A percentile compares a stretch with the other conserved stretches of the same genome.
phyloP scores from a whole-genome alignment of 2,113 vertebrate species.

The Phycodurus eques region DNA sequence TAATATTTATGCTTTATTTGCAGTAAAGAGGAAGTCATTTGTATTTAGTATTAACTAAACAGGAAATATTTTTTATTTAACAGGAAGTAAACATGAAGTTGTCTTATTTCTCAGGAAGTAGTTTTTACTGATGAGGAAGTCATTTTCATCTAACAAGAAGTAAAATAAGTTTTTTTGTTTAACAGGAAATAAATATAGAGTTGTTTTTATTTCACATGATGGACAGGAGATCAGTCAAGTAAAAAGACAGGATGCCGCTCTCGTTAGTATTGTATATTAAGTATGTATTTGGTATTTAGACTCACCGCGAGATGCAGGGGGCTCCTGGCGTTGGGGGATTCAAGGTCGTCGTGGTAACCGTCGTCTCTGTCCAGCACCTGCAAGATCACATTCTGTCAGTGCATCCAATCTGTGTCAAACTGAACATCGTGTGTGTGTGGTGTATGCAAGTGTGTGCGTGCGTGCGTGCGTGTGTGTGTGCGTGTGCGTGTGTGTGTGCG shows the following conservation, averaged over 20 bases:
- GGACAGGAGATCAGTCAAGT: background rate
- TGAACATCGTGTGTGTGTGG: background rate
- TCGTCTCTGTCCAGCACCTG: conserved; percentile 89
- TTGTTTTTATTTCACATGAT: background rate
- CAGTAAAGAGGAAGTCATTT: background rate
- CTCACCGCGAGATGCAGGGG: conserved; percentile 95
- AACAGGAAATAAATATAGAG: background rate
- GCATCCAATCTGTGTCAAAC: background rate
- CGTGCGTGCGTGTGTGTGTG: background rate
- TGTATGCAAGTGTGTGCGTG: background rate
- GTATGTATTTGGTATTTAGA: background rate
- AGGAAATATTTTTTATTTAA: background rate
- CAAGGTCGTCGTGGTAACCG: conserved; percentile 76
- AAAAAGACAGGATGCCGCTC: background rate
- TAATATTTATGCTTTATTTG: too few relatives aligned
- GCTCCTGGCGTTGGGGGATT: conserved; percentile 79
- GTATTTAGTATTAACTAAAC: background rate
- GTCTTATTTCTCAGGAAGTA: too few relatives aligned
- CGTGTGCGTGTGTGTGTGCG: conserved; percentile 8
- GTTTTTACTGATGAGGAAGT: too few relatives aligned
- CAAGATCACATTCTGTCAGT: conserved; percentile 2
- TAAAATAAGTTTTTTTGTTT: background rate
- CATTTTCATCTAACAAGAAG: too few relatives aligned
- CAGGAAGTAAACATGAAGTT: too few relatives aligned
- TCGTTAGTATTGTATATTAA: too few relatives aligned